Evolutionary conservation across 2,888 invertebrate genomes (phyloP), one percentile per base, ranked within the genome.

Genomic region (Carpatolechia fugitivella): DNA sequence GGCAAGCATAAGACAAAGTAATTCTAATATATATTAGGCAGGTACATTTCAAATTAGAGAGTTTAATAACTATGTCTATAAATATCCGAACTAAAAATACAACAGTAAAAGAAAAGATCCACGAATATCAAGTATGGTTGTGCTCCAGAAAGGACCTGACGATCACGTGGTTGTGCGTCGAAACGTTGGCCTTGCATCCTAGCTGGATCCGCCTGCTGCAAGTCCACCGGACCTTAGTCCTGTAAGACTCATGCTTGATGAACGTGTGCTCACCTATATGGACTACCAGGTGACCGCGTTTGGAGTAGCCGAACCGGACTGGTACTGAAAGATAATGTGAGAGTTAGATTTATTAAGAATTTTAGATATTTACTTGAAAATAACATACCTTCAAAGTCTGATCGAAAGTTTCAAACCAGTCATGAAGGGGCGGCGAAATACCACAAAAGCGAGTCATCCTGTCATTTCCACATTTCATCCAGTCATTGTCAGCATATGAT

Each of bases 181-280:
- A 87, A 35, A 89, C 71, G 52, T 76, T 88, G 0, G 89, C 87
- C 51, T 70, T 80, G 60, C 89, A 89, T 7, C 82, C 80, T 6
- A 71, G 59, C 46, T 76, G 80, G 44, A 85, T 78, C 10, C 85
- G 69, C 54, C 77, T 82, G 61, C 76, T 69, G 65, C 89, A 89
- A 1, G 88, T 88, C 89, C 89, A 90, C n/a, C 89, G 65, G 1
- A 81, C 74, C 52, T 81, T 85, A 57, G 79, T 82, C 61, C 64
- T 80, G 64, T 90, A 88, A 40, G 72, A 68, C 59, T 90, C 90
- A 60, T 90, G 90, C 57, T 87, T 89, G 56, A 87, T 82, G 63
- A 89, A 90, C 62, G 80, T 86, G 66, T 85, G 76, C 0, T 66
- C 65, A 0, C 76, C 80, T 0, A 88, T 75, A 64, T 80, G 76